These are phyloP conservation scores for Phataginus tricuspis DNA, from an alignment of 2,797 vertebrate species.

Conservation along the genomic window DNA sequence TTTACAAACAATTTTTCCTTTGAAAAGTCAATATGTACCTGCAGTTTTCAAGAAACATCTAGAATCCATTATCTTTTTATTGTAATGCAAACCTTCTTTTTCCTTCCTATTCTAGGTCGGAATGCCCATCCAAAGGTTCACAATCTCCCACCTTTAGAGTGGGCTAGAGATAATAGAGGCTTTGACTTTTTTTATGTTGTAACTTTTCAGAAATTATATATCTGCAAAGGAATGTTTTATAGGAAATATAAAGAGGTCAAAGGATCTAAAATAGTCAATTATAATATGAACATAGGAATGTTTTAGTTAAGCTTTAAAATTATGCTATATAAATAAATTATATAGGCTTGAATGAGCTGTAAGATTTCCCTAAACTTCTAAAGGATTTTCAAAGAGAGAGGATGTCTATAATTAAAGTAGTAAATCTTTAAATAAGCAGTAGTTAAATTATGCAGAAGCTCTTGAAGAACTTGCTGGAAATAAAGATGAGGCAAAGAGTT, in stretches of 20 bases:
- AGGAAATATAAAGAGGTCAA: neutral
- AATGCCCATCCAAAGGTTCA: neutral
- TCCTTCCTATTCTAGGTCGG: neutral
- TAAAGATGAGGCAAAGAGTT: neutral
- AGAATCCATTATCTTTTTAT: neutral
- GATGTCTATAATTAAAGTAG: conserved; percentile 70
- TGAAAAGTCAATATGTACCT: neutral
- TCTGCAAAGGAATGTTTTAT: neutral
- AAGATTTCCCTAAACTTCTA: conserved; percentile 56
- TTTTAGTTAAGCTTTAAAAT: conserved; percentile 52
- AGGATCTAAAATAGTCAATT: conserved; percentile 6
- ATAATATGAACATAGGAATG: conserved; percentile 18
- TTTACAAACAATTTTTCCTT: neutral
- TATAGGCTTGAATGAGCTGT: neutral
- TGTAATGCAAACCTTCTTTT: neutral
- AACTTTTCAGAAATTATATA: conserved; percentile 21
- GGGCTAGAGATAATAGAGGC: neutral
- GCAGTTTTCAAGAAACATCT: neutral
- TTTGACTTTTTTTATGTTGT: neutral
- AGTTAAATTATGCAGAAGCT: conserved; percentile 62
- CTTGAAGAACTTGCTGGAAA: conserved; percentile 57
- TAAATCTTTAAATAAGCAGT: conserved; percentile 64
- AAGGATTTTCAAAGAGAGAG: conserved; percentile 65
- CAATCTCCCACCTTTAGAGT: neutral
- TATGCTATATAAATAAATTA: conserved; percentile 58